Conservation (phyloP, 2,113 vertebrate genomes). For the Halichoerus grypus region DNA sequence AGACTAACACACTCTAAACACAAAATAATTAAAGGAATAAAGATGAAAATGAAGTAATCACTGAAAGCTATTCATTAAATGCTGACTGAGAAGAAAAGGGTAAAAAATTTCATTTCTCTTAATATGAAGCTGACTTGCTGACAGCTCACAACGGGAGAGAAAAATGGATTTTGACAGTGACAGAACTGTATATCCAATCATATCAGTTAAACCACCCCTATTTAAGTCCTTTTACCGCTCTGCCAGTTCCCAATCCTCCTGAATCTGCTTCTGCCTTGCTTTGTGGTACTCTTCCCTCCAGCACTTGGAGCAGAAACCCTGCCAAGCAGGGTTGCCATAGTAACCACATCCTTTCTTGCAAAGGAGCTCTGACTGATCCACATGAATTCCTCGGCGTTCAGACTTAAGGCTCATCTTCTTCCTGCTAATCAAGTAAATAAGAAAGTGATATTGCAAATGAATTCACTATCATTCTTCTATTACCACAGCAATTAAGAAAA, state of each 20-base stretch:
- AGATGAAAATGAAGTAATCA: background rate
- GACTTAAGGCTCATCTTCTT: constrained; percentile 93
- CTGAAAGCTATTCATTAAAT: constrained; percentile 20
- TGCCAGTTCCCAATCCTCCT: constrained; percentile 97
- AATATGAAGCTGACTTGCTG: background rate
- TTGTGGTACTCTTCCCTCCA: constrained; percentile 96
- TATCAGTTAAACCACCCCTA: background rate
- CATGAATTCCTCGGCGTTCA: constrained; percentile 94
- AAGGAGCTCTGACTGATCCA: constrained; percentile 96
- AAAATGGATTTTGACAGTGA: background rate
- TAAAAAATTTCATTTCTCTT: background rate
- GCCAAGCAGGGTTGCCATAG: constrained; percentile 96
- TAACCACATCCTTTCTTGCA: constrained; percentile 98
- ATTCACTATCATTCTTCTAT: background rate
- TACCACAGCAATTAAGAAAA: background rate
- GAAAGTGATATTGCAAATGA: constrained; percentile 47
- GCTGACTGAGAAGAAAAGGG: background rate
- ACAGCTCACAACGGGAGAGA: background rate
- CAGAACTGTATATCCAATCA: background rate
- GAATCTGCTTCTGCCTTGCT: constrained; percentile 95
- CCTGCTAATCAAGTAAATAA: constrained; percentile 74
- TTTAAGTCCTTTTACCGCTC: constrained; percentile 90
- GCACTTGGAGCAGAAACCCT: constrained; percentile 97
- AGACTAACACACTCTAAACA: background rate
- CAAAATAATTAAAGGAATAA: constrained; percentile 24